A percentile compares a stretch with the other conserved stretches of the same genome.
Evolutionary conservation across 2,797 vertebrate genomes (phyloP).

Genomic region (Forpus xanthops): DNA sequence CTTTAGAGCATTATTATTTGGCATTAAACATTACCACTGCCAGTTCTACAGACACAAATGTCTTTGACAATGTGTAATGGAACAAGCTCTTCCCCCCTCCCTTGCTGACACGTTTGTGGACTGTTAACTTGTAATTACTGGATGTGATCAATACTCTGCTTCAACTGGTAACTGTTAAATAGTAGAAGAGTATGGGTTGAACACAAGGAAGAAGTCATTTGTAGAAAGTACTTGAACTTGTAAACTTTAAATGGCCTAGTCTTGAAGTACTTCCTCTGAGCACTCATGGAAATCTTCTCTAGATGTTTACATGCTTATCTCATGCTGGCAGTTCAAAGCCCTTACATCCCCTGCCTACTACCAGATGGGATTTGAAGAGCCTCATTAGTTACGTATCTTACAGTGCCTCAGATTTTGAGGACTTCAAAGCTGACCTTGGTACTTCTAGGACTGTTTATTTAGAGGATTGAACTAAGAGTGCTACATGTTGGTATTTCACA

Average conservation of each 20-base stretch:
- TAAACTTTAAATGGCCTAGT: background rate
- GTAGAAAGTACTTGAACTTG: background rate
- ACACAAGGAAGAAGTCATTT: background rate
- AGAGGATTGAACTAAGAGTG: background rate
- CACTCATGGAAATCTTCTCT: background rate
- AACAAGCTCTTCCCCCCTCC: accelerated
- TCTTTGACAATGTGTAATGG: background rate
- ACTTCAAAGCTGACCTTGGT: background rate
- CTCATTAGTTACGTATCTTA: background rate
- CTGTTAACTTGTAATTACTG: background rate
- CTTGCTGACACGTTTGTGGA: background rate
- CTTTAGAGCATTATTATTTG: background rate
- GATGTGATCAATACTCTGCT: background rate
- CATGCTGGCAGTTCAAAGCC: background rate
- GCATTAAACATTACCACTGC: background rate
- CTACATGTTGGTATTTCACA: background rate
- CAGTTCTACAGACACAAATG: background rate
- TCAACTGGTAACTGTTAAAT: background rate
- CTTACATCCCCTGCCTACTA: background rate
- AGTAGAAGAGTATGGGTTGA: background rate
- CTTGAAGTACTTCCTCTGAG: background rate
- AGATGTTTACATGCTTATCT: background rate
- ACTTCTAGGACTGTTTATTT: background rate
- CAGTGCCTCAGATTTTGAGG: background rate
- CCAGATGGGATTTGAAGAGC: background rate